Evolutionary conservation across 2,888 invertebrate genomes (phyloP), one percentile per base, ranked within the genome.

Genomic region (Achlya flavicornis): DNA sequence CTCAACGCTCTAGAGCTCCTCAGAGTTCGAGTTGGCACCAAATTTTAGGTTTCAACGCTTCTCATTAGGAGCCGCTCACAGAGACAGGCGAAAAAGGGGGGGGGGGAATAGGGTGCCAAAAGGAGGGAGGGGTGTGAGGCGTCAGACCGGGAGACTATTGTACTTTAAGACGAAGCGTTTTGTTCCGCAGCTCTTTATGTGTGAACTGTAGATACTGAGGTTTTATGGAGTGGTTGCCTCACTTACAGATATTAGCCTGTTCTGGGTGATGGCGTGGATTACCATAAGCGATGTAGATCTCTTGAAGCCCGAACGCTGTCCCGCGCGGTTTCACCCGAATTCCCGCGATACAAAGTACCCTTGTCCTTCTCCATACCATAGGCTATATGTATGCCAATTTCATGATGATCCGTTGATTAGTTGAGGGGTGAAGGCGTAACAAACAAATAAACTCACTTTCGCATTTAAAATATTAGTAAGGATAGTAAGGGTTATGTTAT

Each of bases 41-140:
- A 92, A 92, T 92, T 92, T 92, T 88, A 90, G 91, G 85, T 91
- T 86, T 85, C 89, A 85, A 88, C 89, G 91, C 86, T 90, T 90
- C 91, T 92, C 91, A 91, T 92, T 92, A 92, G 88, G 81, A 84
- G 81, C 78, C 82, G 86, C 78, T 87, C 81, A 79, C 76, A 82
- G 83, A 71, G 69, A 73, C 67, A 67, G 73, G 68, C 64, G 72
- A 75, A 70, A 69, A 76, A 70, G 75, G 76, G 72, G 74, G 64
- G n/a, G n/a, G n/a, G n/a, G n/a, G n/a, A n/a, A 60, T 66, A 64
- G 73, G 48, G 66, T 53, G 53, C 53, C 53, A 53, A 19, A 64
- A 66, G 68, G 57, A 32, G 61, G 64, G 71, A 63, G 63, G 62
- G 68, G 68, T 63, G 62, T 66, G 70, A 75, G 76, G 78, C 74